A percentile compares a stretch with the other conserved stretches of the same genome.
phyloP scores from a whole-genome alignment of 2,888 invertebrate genomes.

The Drosophila mayaguana region DNA sequence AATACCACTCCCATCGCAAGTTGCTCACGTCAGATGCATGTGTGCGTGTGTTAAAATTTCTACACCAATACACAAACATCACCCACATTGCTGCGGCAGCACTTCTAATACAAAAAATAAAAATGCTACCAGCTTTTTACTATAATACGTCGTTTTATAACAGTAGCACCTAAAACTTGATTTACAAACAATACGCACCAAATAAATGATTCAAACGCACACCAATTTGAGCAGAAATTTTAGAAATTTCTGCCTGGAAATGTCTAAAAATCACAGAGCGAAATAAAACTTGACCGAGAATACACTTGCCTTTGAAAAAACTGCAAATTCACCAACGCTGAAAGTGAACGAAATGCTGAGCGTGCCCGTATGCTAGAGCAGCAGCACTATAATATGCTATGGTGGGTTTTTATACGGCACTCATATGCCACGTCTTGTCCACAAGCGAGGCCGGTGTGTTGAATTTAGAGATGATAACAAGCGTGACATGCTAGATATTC shows the following conservation, averaged over 20 bases:
- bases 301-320: conserved; percentile 78
- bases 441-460: conserved; percentile 65
- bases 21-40: conserved; percentile 37
- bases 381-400: conserved; percentile 20
- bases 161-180: conserved; percentile 29
- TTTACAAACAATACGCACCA: conserved; percentile 75
- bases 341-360: conserved; percentile 40
- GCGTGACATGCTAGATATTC: conserved; percentile 19
- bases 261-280: conserved; percentile 82
- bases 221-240: conserved; percentile 74
- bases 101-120: conserved; percentile 37
- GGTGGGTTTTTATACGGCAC: conserved; percentile 42
- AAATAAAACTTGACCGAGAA: conserved; percentile 78
- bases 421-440: conserved; percentile 80
- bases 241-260: conserved; percentile 76
- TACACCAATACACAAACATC: conserved; percentile 59
- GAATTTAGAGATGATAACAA: conserved; percentile 58
- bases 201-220: conserved; percentile 67
- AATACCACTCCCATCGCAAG: conserved; percentile 44
- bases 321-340: conserved; percentile 72
- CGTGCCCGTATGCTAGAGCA: conserved; percentile 45
- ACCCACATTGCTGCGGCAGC: conserved; percentile 61
- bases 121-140: conserved; percentile 51
- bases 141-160: conserved; percentile 30
- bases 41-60: conserved; percentile 48